These are phyloP conservation scores for Piezodorus guildinii DNA, from an alignment of 1,140 invertebrate species.

Conservation along the genomic window DNA sequence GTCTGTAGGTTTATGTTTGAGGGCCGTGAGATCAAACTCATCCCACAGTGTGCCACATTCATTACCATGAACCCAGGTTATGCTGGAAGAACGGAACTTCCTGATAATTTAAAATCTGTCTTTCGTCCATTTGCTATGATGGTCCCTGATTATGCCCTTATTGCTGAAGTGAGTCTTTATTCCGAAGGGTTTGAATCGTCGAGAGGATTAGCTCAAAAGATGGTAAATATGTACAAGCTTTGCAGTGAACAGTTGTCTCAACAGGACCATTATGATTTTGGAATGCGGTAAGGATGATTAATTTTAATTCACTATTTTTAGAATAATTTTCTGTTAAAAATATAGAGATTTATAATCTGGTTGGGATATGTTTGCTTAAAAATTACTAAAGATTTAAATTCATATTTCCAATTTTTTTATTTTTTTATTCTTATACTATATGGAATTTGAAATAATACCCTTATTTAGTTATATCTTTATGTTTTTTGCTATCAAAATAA, in stretches of 20 bases:
- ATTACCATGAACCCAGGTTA: constrained; percentile 87
- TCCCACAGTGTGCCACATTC: constrained; percentile 75
- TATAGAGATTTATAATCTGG: too few species aligned
- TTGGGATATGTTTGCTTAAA: too few species aligned
- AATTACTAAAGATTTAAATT: too few species aligned
- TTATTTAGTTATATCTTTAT: too few species aligned
- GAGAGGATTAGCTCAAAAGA: constrained; percentile 73
- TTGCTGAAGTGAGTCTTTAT: constrained; percentile 84
- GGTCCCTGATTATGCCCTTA: constrained; percentile 85
- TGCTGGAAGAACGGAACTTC: constrained; percentile 72
- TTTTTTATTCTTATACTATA: too few species aligned
- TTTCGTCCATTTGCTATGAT: constrained; percentile 87
- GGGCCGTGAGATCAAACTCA: constrained; percentile 73
- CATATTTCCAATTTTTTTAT: too few species aligned
- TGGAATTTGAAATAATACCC: too few species aligned
- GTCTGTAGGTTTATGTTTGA: constrained; percentile 69
- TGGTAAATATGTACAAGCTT: constrained; percentile 84
- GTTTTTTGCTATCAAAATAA: too few species aligned
- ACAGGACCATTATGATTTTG: constrained; percentile 88
- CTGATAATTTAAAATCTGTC: constrained; percentile 71
- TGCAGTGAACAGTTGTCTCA: constrained; percentile 85
- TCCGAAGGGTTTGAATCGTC: constrained; percentile 85
- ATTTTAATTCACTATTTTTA: too few species aligned
- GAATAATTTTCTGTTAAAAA: too few species aligned
- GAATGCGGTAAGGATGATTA: constrained; percentile 55